phyloP scores from a whole-genome alignment of 2,113 vertebrate genomes.

The Aegithalos caudatus region DNA sequence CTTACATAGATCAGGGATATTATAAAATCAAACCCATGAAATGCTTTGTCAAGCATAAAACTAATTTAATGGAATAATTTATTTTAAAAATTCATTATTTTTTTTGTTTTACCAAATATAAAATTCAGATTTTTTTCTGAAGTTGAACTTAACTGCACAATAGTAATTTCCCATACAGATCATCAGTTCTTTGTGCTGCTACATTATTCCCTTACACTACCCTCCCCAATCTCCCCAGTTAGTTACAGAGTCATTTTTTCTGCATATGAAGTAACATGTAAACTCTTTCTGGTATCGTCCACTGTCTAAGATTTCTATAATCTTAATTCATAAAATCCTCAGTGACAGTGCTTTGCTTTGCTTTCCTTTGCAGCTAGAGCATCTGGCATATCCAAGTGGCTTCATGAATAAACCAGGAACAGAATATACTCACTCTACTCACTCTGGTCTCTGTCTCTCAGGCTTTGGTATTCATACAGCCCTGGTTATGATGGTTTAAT shows the following conservation, averaged over 20 bases:
- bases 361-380: background rate
- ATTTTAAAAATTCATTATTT: background rate
- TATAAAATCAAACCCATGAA: constrained; percentile 37
- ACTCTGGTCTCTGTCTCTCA: background rate
- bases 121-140: background rate
- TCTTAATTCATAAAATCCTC: background rate
- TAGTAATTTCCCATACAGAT: background rate
- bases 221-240: background rate
- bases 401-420: background rate
- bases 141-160: background rate
- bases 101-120: background rate
- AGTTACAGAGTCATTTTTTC: background rate
- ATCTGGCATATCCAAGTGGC: background rate
- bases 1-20: background rate
- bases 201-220: background rate
- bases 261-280: background rate
- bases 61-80: background rate
- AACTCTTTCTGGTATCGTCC: background rate
- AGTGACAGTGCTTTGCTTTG: background rate
- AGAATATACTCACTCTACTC: background rate
- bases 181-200: background rate
- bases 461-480: background rate
- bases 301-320: background rate
- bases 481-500: background rate
- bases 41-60: constrained; percentile 32